Evolutionary conservation across 2,797 vertebrate genomes (phyloP).

Genomic region (Nannoperca obscura): DNA sequence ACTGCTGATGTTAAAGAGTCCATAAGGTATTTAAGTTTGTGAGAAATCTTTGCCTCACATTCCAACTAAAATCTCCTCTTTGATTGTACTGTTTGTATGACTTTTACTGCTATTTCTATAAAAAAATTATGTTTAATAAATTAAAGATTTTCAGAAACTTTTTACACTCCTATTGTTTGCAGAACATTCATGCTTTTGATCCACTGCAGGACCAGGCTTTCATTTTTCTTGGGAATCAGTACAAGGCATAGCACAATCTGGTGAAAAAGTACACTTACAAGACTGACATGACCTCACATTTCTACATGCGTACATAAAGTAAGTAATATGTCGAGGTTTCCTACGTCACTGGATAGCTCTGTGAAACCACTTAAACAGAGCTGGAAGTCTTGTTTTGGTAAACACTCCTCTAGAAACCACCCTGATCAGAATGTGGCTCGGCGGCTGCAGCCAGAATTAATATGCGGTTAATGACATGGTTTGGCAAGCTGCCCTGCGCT

Average conservation of each 20-base stretch:
- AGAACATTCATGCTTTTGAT: slow-evolving; percentile 43
- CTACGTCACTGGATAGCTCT: slow-evolving; percentile 80
- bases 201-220: slow-evolving; percentile 47
- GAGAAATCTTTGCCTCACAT: slow-evolving; percentile 11
- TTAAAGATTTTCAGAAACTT: slow-evolving; percentile 34
- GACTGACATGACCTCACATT: slow-evolving; percentile 71
- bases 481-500: slow-evolving; percentile 75
- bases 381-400: slow-evolving; percentile 82
- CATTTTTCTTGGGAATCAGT: slow-evolving; percentile 55
- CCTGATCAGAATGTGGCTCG: slow-evolving; percentile 77
- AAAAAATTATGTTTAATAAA: slow-evolving; percentile 13
- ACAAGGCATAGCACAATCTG: slow-evolving; percentile 56
- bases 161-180: slow-evolving; percentile 33
- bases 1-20: slow-evolving; percentile 47
- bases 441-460: slow-evolving; percentile 81
- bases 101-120: background rate
- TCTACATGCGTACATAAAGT: slow-evolving; percentile 67
- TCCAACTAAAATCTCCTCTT: slow-evolving; percentile 14
- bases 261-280: slow-evolving; percentile 72
- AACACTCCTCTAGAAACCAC: slow-evolving; percentile 83
- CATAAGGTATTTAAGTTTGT: slow-evolving; percentile 36
- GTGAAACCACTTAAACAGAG: slow-evolving; percentile 77
- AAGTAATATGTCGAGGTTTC: slow-evolving; percentile 63
- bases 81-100: background rate
- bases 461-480: slow-evolving; percentile 84